Conservation (phyloP, 2,797 vertebrate genomes). For the Botia kubotai region DNA sequence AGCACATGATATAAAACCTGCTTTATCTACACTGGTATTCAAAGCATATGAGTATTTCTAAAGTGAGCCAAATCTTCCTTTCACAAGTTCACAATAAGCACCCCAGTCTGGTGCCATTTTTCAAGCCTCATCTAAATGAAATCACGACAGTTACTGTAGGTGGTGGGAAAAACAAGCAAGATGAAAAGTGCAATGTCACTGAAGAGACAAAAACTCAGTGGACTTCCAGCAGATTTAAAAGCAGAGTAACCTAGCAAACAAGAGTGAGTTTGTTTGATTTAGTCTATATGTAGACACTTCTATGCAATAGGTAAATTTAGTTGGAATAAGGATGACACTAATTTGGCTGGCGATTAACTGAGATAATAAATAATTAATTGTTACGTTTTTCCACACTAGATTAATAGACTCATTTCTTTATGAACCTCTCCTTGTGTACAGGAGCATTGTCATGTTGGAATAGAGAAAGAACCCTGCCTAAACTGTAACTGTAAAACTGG, state of each 20-base stretch:
- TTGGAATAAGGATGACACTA: too few species aligned
- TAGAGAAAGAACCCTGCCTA: too few species aligned
- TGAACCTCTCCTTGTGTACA: too few species aligned
- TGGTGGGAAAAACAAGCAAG: slow-evolving; percentile 40
- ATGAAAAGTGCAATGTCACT: slow-evolving; percentile 46
- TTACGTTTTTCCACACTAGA: too few species aligned
- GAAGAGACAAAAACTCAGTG: slow-evolving; percentile 39
- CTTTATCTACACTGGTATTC: slow-evolving; percentile 15
- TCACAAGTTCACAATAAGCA: slow-evolving; percentile 16
- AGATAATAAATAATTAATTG: too few species aligned
- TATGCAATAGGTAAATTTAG: too few species aligned
- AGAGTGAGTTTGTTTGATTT: neutral
- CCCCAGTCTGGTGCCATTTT: slow-evolving; percentile 37
- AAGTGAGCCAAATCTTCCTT: slow-evolving; percentile 32
- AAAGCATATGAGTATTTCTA: slow-evolving; percentile 7
- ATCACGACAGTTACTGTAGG: slow-evolving; percentile 43
- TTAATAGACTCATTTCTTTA: too few species aligned
- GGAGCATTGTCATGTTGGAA: too few species aligned
- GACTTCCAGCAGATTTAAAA: slow-evolving; percentile 18
- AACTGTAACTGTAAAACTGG: too few species aligned
- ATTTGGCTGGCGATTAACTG: too few species aligned
- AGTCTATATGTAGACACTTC: neutral
- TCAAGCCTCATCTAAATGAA: slow-evolving; percentile 47
- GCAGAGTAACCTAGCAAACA: neutral
- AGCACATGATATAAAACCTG: neutral